These are phyloP conservation scores for Tenthredo livida DNA, from an alignment of 2,888 invertebrate species.

Conservation along the genomic window DNA sequence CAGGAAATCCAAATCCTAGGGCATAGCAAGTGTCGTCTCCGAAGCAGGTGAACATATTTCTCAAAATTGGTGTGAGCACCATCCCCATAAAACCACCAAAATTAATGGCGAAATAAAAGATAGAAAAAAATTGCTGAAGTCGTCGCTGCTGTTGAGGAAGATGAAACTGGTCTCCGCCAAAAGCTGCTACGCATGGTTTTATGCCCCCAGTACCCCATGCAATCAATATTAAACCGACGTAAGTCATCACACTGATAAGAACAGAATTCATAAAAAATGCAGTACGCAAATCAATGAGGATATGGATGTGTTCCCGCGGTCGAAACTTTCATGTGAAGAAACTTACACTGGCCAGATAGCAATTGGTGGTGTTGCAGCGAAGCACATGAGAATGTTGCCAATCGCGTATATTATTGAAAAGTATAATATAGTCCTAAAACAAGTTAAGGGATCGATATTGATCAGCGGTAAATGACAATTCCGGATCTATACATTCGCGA, in stretches of 20 bases:
- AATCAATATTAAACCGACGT: slow-evolving; percentile 82
- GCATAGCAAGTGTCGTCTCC: slow-evolving; percentile 86
- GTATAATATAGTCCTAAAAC: slow-evolving; percentile 84
- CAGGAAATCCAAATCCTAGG: slow-evolving; percentile 89
- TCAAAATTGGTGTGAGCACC: slow-evolving; percentile 86
- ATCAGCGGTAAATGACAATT: too few relatives aligned
- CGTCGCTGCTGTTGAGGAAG: slow-evolving; percentile 85
- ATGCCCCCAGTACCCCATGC: slow-evolving; percentile 91
- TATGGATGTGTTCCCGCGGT: neutral
- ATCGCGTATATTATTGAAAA: slow-evolving; percentile 87
- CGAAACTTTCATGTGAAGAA: slow-evolving; percentile 1
- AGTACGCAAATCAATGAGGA: neutral
- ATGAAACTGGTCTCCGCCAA: slow-evolving; percentile 91
- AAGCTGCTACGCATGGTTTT: slow-evolving; percentile 92
- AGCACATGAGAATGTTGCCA: slow-evolving; percentile 85
- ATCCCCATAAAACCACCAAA: slow-evolving; percentile 84
- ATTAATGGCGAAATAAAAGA: slow-evolving; percentile 92
- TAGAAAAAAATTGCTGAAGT: slow-evolving; percentile 87
- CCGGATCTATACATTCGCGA: too few relatives aligned
- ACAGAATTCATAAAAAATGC: neutral
- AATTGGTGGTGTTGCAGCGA: slow-evolving; percentile 82
- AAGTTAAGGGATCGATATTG: neutral
- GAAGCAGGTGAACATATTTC: slow-evolving; percentile 84
- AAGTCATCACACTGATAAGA: slow-evolving; percentile 80
- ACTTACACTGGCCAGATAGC: slow-evolving; percentile 81